A percentile compares a stretch with the other conserved stretches of the same genome.
Conservation (phyloP, 2,888 invertebrate genomes). For the Punctoribates punctum region DNA sequence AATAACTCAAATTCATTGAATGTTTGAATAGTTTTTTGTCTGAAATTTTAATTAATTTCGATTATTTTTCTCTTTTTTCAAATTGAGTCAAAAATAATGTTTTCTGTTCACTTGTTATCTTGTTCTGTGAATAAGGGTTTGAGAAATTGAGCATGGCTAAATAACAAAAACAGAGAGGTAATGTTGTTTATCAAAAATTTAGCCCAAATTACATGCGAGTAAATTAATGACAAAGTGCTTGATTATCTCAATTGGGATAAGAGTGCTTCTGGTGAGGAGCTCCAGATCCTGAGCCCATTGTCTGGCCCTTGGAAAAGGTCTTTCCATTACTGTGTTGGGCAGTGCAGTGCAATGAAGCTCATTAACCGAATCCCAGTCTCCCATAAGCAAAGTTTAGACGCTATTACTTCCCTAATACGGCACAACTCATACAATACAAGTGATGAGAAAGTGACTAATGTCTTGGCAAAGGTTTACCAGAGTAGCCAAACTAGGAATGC, state of each 20-base stretch:
- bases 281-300: too few species aligned
- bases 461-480: background rate
- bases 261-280: background rate
- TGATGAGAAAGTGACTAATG: background rate
- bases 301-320: background rate
- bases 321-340: background rate
- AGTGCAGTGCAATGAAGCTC: constrained; percentile 23
- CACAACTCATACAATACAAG: background rate
- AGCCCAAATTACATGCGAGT: background rate
- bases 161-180: too few species aligned
- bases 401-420: background rate
- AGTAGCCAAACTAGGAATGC: background rate
- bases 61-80: too few species aligned
- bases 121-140: too few species aligned
- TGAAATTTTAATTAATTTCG: background rate
- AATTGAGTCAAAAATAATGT: too few species aligned
- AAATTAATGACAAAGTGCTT: constrained; percentile 9
- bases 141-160: too few species aligned
- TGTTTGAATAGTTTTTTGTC: background rate
- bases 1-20: background rate
- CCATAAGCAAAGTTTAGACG: background rate
- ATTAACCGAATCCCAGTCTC: constrained; percentile 17
- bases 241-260: constrained; percentile 5
- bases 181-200: too few species aligned
- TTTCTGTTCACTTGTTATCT: too few species aligned